phyloP scores from a whole-genome alignment of 2,113 vertebrate genomes.

The Phocoena phocoena region DNA sequence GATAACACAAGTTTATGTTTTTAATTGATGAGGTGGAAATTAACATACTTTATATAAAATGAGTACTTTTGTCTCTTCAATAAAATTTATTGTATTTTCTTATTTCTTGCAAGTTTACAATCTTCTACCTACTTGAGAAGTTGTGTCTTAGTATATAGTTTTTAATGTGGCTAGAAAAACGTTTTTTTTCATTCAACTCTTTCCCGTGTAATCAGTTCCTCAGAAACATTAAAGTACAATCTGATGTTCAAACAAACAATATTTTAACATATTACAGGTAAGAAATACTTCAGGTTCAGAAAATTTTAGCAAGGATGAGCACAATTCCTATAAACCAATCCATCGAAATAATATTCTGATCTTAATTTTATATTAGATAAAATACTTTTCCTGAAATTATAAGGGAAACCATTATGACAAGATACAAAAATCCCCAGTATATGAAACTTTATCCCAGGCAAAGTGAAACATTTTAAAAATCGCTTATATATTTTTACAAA shows the following conservation, averaged over 20 bases:
- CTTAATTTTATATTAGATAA: background rate
- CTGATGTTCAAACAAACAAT: background rate
- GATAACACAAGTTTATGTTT: background rate
- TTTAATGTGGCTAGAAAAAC: background rate
- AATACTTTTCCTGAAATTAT: background rate
- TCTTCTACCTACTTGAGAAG: background rate
- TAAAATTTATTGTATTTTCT: background rate
- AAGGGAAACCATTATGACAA: background rate
- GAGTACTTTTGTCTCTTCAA: background rate
- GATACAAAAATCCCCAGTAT: background rate
- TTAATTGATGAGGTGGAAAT: background rate
- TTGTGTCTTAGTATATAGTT: background rate
- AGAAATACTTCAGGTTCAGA: background rate
- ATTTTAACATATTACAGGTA: background rate
- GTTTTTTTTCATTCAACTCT: background rate
- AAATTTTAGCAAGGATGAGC: background rate
- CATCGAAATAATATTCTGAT: background rate
- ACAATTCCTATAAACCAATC: background rate
- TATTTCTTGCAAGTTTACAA: background rate
- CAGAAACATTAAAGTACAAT: background rate
- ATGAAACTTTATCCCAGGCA: background rate
- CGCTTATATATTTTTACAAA: background rate
- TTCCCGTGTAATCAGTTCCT: background rate
- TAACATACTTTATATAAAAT: background rate
- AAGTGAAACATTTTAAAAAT: background rate